Percentiles rank a stretch among this genome's conserved stretches.
These are phyloP conservation scores for Lamproptera curius DNA, from an alignment of 2,888 invertebrate species.

Conservation along the genomic window DNA sequence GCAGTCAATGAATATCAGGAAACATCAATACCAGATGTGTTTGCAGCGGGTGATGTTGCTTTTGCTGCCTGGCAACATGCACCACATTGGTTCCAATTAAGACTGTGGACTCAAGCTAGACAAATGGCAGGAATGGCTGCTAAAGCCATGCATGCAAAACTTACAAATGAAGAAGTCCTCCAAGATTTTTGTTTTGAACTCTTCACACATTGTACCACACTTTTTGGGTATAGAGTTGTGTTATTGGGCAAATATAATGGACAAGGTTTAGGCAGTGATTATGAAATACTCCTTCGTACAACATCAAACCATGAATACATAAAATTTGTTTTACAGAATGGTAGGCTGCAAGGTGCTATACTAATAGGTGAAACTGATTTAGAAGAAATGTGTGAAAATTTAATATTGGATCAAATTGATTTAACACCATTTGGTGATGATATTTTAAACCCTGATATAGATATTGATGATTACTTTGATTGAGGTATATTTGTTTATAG, in stretches of 20 bases:
- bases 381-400: slow-evolving; percentile 98
- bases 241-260: slow-evolving; percentile 95
- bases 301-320: slow-evolving; percentile 90
- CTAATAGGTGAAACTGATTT: slow-evolving; percentile 97
- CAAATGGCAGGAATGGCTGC: slow-evolving; percentile 98
- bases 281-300: slow-evolving; percentile 91
- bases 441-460: slow-evolving; percentile 95
- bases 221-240: slow-evolving; percentile 96
- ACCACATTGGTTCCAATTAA: slow-evolving; percentile 95
- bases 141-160: slow-evolving; percentile 87
- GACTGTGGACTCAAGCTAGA: slow-evolving; percentile 98
- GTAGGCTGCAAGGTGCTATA: slow-evolving; percentile 93
- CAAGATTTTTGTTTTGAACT: slow-evolving; percentile 98
- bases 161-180: slow-evolving; percentile 80
- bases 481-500: too few relatives aligned
- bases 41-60: slow-evolving; percentile 97
- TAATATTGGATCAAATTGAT: slow-evolving; percentile 96
- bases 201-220: slow-evolving; percentile 96
- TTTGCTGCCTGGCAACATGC: slow-evolving; percentile 87
- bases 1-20: slow-evolving; percentile 91
- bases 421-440: slow-evolving; percentile 92
- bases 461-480: slow-evolving; percentile 99
- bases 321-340: slow-evolving; percentile 91
- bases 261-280: slow-evolving; percentile 87
- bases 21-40: slow-evolving; percentile 87